These are phyloP conservation scores for Limnephilus marmoratus DNA, from an alignment of 2,888 invertebrate genomes.

Conservation along the genomic window DNA sequence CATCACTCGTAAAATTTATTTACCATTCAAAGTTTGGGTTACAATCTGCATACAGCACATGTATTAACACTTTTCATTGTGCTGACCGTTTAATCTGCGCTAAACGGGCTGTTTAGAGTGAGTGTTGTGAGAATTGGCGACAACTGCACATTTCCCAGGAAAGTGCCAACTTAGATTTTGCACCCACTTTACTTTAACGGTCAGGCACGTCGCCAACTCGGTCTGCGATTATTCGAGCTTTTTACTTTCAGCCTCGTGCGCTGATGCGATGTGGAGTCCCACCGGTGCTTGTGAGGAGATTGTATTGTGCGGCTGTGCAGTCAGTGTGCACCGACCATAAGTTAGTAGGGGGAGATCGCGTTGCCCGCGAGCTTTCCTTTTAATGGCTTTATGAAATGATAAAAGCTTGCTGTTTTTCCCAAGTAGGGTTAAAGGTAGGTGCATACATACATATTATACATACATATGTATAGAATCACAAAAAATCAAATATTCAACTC, in stretches of 20 bases:
- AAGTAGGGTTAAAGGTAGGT: neutral
- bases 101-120: neutral
- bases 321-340: neutral
- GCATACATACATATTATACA: neutral
- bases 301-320: neutral
- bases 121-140: conserved; percentile 24
- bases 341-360: neutral
- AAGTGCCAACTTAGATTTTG: conserved; percentile 41
- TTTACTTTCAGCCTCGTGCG: conserved; percentile 31
- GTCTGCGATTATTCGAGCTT: neutral
- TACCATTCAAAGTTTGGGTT: neutral
- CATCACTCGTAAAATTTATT: neutral
- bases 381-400: neutral
- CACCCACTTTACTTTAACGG: conserved; percentile 31
- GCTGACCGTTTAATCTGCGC: conserved; percentile 14
- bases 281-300: neutral
- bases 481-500: neutral
- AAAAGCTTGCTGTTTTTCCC: neutral
- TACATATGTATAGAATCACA: neutral
- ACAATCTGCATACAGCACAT: neutral
- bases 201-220: conserved; percentile 29
- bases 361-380: neutral
- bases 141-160: conserved; percentile 33
- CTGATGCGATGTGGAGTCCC: neutral
- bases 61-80: neutral